Conservation (phyloP, 1,140 invertebrate species). For the Megalonaias nervosa region DNA sequence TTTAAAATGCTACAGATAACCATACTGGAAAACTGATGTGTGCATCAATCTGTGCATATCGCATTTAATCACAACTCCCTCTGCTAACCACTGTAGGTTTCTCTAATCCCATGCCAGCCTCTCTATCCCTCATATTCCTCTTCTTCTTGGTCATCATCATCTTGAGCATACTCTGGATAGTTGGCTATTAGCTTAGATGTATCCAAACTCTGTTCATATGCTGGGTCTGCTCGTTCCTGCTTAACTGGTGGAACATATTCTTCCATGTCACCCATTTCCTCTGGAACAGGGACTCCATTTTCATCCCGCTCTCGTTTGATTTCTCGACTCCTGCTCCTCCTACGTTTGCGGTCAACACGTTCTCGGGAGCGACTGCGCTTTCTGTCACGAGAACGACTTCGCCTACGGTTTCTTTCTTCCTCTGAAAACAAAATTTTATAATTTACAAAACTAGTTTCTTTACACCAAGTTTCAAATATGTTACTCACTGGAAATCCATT, state of each 20-base stretch:
- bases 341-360: conserved; percentile 15
- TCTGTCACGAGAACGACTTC: conserved; percentile 35
- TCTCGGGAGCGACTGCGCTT: conserved; percentile 21
- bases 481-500: neutral
- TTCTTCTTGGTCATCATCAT: conserved; percentile 14
- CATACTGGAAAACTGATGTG: no score
- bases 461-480: neutral
- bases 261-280: no score
- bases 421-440: conserved; percentile 3
- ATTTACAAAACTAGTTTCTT: conserved; percentile 6
- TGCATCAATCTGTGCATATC: no score
- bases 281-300: neutral
- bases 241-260: no score
- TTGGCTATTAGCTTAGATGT: neutral
- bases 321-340: conserved; percentile 20
- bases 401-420: conserved; percentile 12
- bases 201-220: no score
- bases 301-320: conserved; percentile 21
- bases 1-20: no score
- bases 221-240: no score
- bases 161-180: neutral
- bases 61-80: no score
- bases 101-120: no score
- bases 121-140: conserved; percentile 1
- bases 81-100: no score